phyloP scores from a whole-genome alignment of 2,797 vertebrate genomes.

The Mormyrus hasselquistii region DNA sequence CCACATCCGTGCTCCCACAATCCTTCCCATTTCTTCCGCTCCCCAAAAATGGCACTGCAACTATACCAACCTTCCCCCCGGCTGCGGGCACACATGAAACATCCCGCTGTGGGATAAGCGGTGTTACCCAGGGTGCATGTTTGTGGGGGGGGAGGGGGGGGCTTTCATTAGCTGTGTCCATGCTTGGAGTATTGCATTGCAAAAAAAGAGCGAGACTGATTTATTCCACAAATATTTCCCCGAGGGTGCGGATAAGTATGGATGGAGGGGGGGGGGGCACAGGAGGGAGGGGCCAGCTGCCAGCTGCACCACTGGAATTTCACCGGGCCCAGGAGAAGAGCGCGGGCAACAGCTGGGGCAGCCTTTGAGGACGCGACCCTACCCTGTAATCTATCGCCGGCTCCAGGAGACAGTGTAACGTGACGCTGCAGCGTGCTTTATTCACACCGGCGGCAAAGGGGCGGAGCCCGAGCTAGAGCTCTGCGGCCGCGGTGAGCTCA shows the following conservation, averaged over 20 bases:
- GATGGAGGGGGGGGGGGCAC: background rate
- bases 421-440: background rate
- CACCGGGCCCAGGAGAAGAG: slow-evolving; percentile 9
- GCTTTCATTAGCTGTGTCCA: slow-evolving; percentile 27
- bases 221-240: slow-evolving; percentile 28
- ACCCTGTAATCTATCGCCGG: background rate
- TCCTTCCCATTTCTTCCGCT: background rate
- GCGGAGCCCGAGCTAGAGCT: background rate
- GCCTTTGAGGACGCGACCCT: background rate
- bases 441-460: background rate
- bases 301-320: background rate
- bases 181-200: background rate
- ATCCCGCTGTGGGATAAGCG: slow-evolving; percentile 2
- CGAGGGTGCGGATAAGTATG: background rate
- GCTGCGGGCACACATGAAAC: background rate
- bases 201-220: slow-evolving; percentile 23
- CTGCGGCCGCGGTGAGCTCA: background rate
- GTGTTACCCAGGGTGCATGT: background rate
- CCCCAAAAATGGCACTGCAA: slow-evolving; percentile 12
- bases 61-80: background rate
- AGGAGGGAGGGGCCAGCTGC: background rate
- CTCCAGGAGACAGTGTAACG: background rate
- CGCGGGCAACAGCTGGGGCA: background rate
- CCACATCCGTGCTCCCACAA: background rate
- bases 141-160: background rate